Conservation (phyloP, 2,113 vertebrate genomes). For the Puntigrus tetrazona region DNA sequence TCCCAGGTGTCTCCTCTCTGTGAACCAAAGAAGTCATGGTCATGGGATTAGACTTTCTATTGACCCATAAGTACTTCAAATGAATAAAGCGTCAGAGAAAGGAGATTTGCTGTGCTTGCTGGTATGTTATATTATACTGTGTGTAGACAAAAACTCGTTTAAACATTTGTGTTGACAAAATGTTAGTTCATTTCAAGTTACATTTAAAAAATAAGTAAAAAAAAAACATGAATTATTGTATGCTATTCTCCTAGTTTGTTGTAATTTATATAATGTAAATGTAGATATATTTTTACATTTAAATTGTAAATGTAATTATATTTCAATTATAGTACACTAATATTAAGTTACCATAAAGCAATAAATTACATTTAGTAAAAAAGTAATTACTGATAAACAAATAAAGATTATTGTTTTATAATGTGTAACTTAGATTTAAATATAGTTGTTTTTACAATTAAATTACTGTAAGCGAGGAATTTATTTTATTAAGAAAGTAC, state of each 20-base stretch:
- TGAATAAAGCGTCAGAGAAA: not conserved
- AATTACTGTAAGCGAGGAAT: not conserved
- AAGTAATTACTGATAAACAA: not conserved
- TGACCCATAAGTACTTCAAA: constrained; percentile 13
- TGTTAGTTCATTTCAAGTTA: too few relatives aligned
- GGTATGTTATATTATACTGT: not conserved
- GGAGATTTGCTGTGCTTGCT: not conserved
- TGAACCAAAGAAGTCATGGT: not conserved
- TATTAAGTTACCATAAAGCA: not conserved
- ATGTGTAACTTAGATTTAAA: too few relatives aligned
- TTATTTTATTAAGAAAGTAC: not conserved
- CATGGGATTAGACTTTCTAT: constrained; percentile 19
- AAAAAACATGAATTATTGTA: too few relatives aligned
- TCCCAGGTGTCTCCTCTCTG: constrained; percentile 44
- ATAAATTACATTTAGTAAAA: not conserved
- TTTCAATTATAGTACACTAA: not conserved
- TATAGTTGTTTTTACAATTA: not conserved
- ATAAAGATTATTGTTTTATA: not conserved
- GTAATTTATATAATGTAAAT: not conserved
- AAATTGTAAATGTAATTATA: not conserved
- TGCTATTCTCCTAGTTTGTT: too few relatives aligned
- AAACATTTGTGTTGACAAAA: not conserved
- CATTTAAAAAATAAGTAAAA: too few relatives aligned
- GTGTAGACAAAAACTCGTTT: not conserved
- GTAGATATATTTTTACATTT: not conserved